phyloP scores from a whole-genome alignment of 2,888 invertebrate genomes.

The Bellardia bayeri region DNA sequence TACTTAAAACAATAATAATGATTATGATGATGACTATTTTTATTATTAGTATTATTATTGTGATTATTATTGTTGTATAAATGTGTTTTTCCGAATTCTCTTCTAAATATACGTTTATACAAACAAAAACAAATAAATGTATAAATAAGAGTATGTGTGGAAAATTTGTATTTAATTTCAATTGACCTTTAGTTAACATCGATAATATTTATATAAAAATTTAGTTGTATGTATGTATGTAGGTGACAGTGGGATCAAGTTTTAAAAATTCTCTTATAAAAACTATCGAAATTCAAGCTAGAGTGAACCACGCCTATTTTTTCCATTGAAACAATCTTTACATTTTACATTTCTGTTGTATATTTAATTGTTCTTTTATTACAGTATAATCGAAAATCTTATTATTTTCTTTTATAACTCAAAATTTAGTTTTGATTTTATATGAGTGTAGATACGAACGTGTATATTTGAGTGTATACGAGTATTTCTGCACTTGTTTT shows the following conservation, averaged over 20 bases:
- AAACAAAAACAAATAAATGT: background rate
- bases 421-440: no score
- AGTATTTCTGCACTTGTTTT: constrained; percentile 1
- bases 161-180: background rate
- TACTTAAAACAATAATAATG: constrained; percentile 23
- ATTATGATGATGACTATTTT: background rate
- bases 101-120: background rate
- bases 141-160: constrained; percentile 18
- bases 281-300: no score
- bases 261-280: no score
- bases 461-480: constrained; percentile 52
- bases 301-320: no score
- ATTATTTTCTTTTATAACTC: no score
- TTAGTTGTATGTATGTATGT: no score
- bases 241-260: no score
- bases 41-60: background rate
- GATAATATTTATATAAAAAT: background rate
- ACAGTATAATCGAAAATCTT: no score
- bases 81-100: background rate
- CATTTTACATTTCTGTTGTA: no score
- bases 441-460: background rate
- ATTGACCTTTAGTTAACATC: background rate
- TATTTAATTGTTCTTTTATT: no score
- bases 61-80: background rate
- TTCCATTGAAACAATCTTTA: no score